A percentile compares a stretch with the other conserved stretches of the same genome.
phyloP scores from a whole-genome alignment of 1,140 invertebrate species.

The Habropoda laboriosa region DNA sequence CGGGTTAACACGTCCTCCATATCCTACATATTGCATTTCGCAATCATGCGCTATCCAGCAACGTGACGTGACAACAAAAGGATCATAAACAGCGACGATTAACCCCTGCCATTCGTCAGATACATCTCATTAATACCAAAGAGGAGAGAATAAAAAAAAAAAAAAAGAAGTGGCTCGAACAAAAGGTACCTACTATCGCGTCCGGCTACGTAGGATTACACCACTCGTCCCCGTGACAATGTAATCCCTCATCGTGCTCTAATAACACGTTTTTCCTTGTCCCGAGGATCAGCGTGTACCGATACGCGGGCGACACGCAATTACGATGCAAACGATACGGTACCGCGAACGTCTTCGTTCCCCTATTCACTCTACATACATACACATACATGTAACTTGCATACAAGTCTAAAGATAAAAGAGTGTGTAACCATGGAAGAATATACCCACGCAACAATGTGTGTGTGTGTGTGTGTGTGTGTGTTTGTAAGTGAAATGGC shows the following conservation, averaged over 20 bases:
- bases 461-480: neutral
- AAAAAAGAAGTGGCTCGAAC: neutral
- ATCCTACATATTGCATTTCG: neutral
- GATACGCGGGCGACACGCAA: slow-evolving; percentile 11
- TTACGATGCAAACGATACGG: slow-evolving; percentile 32
- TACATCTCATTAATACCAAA: neutral
- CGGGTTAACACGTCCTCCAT: too few species aligned
- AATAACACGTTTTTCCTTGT: slow-evolving; percentile 26
- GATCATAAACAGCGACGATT: neutral
- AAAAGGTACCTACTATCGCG: neutral
- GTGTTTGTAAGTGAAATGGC: neutral
- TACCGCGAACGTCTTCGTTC: slow-evolving; percentile 8
- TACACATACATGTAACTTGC: too few species aligned
- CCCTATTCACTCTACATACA: too few species aligned
- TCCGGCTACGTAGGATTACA: slow-evolving; percentile 24
- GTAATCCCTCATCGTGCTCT: slow-evolving; percentile 30
- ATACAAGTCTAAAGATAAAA: too few species aligned
- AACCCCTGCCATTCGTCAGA: neutral
- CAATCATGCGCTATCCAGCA: neutral
- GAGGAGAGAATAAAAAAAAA: neutral
- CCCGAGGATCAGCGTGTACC: neutral
- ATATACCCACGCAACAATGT: too few species aligned
- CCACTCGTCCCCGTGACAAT: slow-evolving; percentile 8
- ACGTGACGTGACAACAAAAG: neutral
- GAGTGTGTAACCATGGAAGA: too few species aligned